These are phyloP conservation scores for Scaptomyza montana DNA, from an alignment of 1,140 invertebrate genomes.

Conservation along the genomic window DNA sequence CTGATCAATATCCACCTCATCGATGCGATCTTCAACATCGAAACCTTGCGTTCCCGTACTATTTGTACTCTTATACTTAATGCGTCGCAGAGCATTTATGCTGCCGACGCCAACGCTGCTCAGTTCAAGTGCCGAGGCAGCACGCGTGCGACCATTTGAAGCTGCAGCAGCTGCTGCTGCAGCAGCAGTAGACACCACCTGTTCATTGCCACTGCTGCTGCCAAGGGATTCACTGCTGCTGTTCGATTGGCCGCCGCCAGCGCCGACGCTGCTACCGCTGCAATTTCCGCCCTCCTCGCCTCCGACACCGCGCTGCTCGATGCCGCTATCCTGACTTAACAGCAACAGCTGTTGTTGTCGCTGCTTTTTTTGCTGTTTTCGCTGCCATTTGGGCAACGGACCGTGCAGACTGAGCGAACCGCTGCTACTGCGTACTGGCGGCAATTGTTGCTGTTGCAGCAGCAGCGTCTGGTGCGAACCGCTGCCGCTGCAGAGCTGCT, in stretches of 20 bases:
- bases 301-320: constrained; percentile 60
- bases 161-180: neutral
- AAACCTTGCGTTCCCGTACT: constrained; percentile 71
- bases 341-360: constrained; percentile 51
- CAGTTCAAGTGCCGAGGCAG: constrained; percentile 66
- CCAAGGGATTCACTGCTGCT: constrained; percentile 75
- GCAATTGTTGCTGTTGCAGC: constrained; percentile 48
- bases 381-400: constrained; percentile 58
- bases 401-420: constrained; percentile 72
- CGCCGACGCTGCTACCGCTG: constrained; percentile 17
- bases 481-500: constrained; percentile 49
- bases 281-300: constrained; percentile 13
- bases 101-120: constrained; percentile 38
- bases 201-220: constrained; percentile 42
- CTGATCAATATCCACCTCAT: constrained; percentile 72
- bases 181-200: constrained; percentile 6
- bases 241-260: constrained; percentile 41
- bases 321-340: constrained; percentile 80
- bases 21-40: constrained; percentile 79
- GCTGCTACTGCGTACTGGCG: constrained; percentile 73
- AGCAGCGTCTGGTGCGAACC: constrained; percentile 29
- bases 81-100: constrained; percentile 53
- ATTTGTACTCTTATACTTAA: constrained; percentile 76
- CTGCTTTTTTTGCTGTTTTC: constrained; percentile 53
- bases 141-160: constrained; percentile 37